Base-by-base conservation (phyloP, 2,888 invertebrate genomes). In the Imbricaverruca yamaguchii region DNA sequence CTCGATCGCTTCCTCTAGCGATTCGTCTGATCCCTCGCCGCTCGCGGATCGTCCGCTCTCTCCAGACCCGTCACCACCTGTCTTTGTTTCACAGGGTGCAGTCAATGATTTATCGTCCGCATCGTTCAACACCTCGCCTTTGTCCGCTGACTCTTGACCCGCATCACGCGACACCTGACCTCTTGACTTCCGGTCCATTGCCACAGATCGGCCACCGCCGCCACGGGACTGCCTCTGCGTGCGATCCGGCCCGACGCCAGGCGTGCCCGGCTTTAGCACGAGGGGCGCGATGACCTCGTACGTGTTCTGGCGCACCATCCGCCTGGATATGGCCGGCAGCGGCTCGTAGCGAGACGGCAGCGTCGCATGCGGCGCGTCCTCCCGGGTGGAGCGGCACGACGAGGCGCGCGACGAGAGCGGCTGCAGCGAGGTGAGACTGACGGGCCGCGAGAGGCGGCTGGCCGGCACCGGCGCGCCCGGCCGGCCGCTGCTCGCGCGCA, bases 311-410 rank as follows among this genome's bases (percentile, higher is more conserved):
- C 74, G 74, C 74, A 74, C 74, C 53, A 74, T 53, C 15, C 74
- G 74, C 53, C 23, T 39, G 53, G 74, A 53, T 18, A 74, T 74
- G 74, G 74, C 74, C 74, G 74, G 74, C 74, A 74, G 74, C 74
- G 74, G 74, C 74, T 74, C 74, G 74, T 74, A 74, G 8, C 18
- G 13, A 6, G 74, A 53, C 7, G 74, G 74, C 53, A 74, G 39
- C 8, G 53, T 2, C 53, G 53, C 0, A 2, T 11, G 53, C 53
- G 2, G 53, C 4, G 4, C 8, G 53, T 21, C 53, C 53, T 53
- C 53, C 8, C 53, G 6, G 53, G 21, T 53, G 9, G 74, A 74
- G 18, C 74, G 53, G 18, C 74, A 18, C 12, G 74, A 74, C 53
- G 74, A 74, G 74, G 53, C 53, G 11, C 74, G 39, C 15, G 74